Base-by-base conservation (phyloP, 1,140 invertebrate species). In the Callitettix versicolor region DNA sequence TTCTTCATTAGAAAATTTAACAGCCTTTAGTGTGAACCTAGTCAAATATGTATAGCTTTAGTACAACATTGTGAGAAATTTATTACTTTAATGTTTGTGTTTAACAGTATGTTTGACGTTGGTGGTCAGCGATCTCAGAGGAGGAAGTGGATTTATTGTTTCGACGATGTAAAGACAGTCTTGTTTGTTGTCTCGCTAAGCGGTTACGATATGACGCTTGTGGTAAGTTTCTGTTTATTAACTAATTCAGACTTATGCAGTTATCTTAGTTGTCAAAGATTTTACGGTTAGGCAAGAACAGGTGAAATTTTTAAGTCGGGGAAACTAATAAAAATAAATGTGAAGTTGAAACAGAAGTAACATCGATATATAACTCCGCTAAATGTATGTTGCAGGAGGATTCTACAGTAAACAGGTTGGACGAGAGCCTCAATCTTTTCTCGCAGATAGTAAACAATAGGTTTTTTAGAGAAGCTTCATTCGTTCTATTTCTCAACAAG, bases 101-200 rank as follows among this genome's bases (percentile, higher is more conserved):
- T 62, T 68, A 9, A 67, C 30, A 79, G 76, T 64, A 78, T 80
- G 76, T 80, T 79, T 62, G 79, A 81, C 67, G 79, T 81, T 20
- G 79, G 79, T 30, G 85, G 85, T 17, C 85, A 88, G 67, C 64
- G 79, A 62, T 84, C 82, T 5, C 84, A 86, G 68, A 65, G 85
- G 43, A 74, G 81, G 59, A 86, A 86, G 62, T 86, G 84, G 84
- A 87, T 84, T 57, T 82, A 84, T 63, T 81, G 79, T 67, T 83
- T 82, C 68, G 80, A 82, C 67, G 79, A 82, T 68, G 80, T 82
- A 2, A 71, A 73, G 63, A 78, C 79, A 21, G 73, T 84, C 11
- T 60, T 84, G 30, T 84, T 80, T 71, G 80, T 84, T 40, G 79
- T 79, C 14, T 78, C 81, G 4, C 67, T 84, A 6, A 82, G 80